Conservation (phyloP, 2,888 invertebrate species). For the Nomada lathburiana region DNA sequence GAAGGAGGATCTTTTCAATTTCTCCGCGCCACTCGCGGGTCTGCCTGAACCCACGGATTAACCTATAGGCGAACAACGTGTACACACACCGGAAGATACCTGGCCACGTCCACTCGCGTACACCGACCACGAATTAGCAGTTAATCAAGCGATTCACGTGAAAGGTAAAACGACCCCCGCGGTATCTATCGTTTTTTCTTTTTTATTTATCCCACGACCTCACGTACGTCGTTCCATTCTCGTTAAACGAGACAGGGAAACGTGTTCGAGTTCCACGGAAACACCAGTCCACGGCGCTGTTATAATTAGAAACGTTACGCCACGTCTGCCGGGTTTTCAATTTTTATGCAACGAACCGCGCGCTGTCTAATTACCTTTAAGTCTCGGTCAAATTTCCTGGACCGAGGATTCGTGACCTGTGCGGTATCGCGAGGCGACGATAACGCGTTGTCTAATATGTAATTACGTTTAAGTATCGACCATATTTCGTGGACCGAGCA, state of each 20-base stretch:
- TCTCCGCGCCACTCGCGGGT: conserved; percentile 40
- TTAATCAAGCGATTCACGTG: conserved; percentile 62
- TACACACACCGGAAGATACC: conserved; percentile 37
- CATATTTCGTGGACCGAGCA: no score
- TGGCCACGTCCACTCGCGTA: conserved; percentile 46
- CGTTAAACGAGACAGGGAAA: conserved; percentile 34
- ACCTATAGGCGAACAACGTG: conserved; percentile 52
- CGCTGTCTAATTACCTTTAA: conserved; percentile 29
- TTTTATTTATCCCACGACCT: conserved; percentile 3
- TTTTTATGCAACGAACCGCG: conserved; percentile 23
- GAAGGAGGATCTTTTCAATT: conserved; percentile 63
- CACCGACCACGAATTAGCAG: conserved; percentile 60
- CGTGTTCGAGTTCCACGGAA: conserved; percentile 14
- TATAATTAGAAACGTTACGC: conserved; percentile 40
- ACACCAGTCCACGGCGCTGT: conserved; percentile 3
- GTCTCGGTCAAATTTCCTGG: conserved; percentile 12
- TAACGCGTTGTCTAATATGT: no score
- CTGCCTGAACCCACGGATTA: conserved; percentile 64
- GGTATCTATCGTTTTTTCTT: neutral
- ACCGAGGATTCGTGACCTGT: neutral
- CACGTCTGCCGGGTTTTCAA: conserved; percentile 19
- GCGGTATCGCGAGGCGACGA: neutral
- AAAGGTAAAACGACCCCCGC: conserved; percentile 48
- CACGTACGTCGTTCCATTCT: conserved; percentile 51
- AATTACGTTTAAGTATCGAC: no score